Conservation (phyloP, 2,888 invertebrate genomes). For the Cheilosia soror region DNA sequence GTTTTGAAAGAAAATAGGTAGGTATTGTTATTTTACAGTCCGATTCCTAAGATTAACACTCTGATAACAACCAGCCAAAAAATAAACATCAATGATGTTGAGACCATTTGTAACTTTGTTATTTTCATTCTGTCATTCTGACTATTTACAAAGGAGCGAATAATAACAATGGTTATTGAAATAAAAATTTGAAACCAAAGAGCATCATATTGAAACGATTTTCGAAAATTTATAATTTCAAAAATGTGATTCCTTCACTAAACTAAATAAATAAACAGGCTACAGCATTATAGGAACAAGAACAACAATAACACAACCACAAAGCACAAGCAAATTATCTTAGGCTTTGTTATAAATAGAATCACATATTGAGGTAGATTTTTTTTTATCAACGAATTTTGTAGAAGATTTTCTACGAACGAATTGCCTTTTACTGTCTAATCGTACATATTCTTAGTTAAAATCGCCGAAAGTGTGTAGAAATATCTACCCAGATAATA, state of each 20-base stretch:
- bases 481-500: slow-evolving; percentile 7
- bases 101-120: neutral
- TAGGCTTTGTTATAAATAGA: slow-evolving; percentile 82
- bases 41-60: too few relatives aligned
- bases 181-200: slow-evolving; percentile 4
- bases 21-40: too few relatives aligned
- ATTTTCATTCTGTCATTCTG: neutral
- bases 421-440: slow-evolving; percentile 42
- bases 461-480: slow-evolving; percentile 9
- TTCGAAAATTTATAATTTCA: slow-evolving; percentile 16
- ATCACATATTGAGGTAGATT: slow-evolving; percentile 76
- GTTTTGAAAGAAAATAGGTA: too few relatives aligned
- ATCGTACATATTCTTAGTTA: slow-evolving; percentile 36
- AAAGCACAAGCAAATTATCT: slow-evolving; percentile 73
- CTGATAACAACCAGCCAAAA: too few relatives aligned
- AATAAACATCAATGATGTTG: too few relatives aligned
- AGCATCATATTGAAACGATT: slow-evolving; percentile 1
- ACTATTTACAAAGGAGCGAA: slow-evolving; percentile 4
- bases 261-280: slow-evolving; percentile 59
- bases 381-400: slow-evolving; percentile 64
- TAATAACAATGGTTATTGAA: neutral
- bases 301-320: slow-evolving; percentile 69
- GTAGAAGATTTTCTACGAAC: slow-evolving; percentile 50
- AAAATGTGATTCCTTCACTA: slow-evolving; percentile 5
- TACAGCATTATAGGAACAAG: slow-evolving; percentile 58